Base-by-base conservation (phyloP, 1,140 invertebrate species). In the Choristoneura fumiferana region DNA sequence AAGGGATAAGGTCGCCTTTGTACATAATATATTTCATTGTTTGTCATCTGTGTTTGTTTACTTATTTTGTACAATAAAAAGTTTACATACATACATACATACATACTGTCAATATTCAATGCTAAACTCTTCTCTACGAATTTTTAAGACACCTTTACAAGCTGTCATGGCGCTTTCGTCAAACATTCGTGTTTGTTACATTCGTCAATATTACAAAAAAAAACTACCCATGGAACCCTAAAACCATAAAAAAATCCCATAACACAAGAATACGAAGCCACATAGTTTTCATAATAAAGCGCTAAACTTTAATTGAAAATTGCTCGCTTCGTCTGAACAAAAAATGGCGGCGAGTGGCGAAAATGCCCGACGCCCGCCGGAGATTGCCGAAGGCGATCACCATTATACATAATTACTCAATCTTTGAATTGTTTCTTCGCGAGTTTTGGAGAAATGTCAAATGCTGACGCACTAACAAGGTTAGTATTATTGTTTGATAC, bases 331-430 rank as follows among this genome's bases (percentile, higher is more conserved):
- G 56, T 13, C 40, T n/a, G 40, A 17, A 60, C 70, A 74, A 79
- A 81, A 79, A 80, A 69, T 62, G 56, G 17, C 63, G 9, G 34
- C 49, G 43, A 53, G 56, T 18, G 49, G 69, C 75, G 66, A 72
- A 71, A 72, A 73, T 75, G 57, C 60, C 65, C 71, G 73, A 76
- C 45, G 67, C 58, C 63, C 56, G 63, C 40, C 77, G 71, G 63
- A 73, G 63, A 62, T 60, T 54, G 45, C 59, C 73, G 71, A 65
- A 63, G 15, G 61, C 54, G 55, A 52, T 60, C 38, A 36, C 70
- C 58, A 84, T 84, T 84, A 73, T 67, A 61, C 60, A 61, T 84
- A 82, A 84, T 82, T 82, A 77, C 79, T 84, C 73, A 82, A 84
- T 84, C 71, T 68, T 58, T 62, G 58, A 70, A 70, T 67, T 61